These are phyloP conservation scores for Encarsia formosa DNA, from an alignment of 2,888 invertebrate genomes.

Conservation along the genomic window DNA sequence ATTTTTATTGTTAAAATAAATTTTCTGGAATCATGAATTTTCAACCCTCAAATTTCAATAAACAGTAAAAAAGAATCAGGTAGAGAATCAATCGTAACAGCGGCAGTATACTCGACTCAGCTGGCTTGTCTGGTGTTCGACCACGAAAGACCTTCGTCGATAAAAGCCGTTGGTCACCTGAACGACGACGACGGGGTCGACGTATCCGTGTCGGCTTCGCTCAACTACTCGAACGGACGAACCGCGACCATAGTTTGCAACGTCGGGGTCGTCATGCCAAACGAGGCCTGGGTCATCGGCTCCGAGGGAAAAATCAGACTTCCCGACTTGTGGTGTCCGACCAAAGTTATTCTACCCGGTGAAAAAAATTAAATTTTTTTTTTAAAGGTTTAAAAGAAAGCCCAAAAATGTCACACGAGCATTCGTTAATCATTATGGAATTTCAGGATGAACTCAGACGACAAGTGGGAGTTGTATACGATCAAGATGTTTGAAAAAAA, in stretches of 20 bases:
- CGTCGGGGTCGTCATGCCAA: constrained; percentile 57
- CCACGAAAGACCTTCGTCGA: constrained; percentile 63
- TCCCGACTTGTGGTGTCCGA: constrained; percentile 71
- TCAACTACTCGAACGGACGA: constrained; percentile 62
- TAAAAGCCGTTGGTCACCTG: constrained; percentile 66
- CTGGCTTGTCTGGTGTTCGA: constrained; percentile 66
- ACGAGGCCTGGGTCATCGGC: constrained; percentile 64
- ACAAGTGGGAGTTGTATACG: constrained; percentile 63
- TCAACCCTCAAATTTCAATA: constrained; percentile 32
- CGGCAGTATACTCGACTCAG: constrained; percentile 75
- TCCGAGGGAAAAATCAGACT: constrained; percentile 66
- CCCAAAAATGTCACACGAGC: constrained; percentile 63
- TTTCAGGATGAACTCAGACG: constrained; percentile 69
- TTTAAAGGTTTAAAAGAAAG: constrained; percentile 65
- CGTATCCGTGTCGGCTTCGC: constrained; percentile 61
- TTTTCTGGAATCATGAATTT: too few relatives aligned
- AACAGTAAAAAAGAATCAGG: constrained; percentile 67
- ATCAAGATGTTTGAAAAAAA: constrained; percentile 48
- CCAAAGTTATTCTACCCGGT: constrained; percentile 62
- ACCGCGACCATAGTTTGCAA: constrained; percentile 63
- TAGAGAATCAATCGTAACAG: constrained; percentile 71
- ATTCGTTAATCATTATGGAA: constrained; percentile 66
- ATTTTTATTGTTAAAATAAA: too few relatives aligned
- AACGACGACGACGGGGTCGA: constrained; percentile 70
- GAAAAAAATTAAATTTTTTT: too few relatives aligned